These are phyloP conservation scores for Cerastis rubricosa DNA, from an alignment of 2,888 invertebrate species.

Conservation along the genomic window DNA sequence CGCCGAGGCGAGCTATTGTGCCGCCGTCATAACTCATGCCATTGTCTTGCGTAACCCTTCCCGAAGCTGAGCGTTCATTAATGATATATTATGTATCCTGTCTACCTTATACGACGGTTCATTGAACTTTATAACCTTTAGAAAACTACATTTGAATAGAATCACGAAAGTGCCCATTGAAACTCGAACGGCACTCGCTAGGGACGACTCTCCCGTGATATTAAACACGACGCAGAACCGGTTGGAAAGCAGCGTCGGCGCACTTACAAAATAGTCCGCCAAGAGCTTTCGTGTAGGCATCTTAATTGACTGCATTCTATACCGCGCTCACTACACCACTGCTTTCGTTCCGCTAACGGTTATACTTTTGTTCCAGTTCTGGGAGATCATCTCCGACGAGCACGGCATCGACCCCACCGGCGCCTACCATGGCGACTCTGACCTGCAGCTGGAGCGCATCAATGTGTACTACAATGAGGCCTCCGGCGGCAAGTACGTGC, in stretches of 20 bases:
- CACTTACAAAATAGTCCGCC: slow-evolving; percentile 75
- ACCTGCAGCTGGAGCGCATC: slow-evolving; percentile 98
- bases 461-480: slow-evolving; percentile 99
- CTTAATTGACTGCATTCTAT: slow-evolving; percentile 80
- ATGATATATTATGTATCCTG: slow-evolving; percentile 85
- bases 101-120: slow-evolving; percentile 80
- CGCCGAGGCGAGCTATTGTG: slow-evolving; percentile 77
- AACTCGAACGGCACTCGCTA: slow-evolving; percentile 70
- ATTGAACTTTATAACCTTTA: slow-evolving; percentile 80
- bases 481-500: slow-evolving; percentile 98
- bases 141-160: slow-evolving; percentile 66
- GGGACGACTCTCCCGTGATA: slow-evolving; percentile 71
- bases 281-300: slow-evolving; percentile 82
- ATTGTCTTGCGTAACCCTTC: slow-evolving; percentile 86
- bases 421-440: slow-evolving; percentile 97
- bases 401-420: slow-evolving; percentile 98
- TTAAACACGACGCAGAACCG: slow-evolving; percentile 76
- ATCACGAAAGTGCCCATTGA: slow-evolving; percentile 62
- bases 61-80: slow-evolving; percentile 76
- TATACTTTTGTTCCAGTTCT: slow-evolving; percentile 92
- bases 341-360: slow-evolving; percentile 91
- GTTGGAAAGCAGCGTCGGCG: slow-evolving; percentile 82
- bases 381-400: slow-evolving; percentile 99
- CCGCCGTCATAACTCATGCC: slow-evolving; percentile 77
- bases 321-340: slow-evolving; percentile 62